Conservation (phyloP, 2,113 vertebrate species). For the Lampris incognitus region DNA sequence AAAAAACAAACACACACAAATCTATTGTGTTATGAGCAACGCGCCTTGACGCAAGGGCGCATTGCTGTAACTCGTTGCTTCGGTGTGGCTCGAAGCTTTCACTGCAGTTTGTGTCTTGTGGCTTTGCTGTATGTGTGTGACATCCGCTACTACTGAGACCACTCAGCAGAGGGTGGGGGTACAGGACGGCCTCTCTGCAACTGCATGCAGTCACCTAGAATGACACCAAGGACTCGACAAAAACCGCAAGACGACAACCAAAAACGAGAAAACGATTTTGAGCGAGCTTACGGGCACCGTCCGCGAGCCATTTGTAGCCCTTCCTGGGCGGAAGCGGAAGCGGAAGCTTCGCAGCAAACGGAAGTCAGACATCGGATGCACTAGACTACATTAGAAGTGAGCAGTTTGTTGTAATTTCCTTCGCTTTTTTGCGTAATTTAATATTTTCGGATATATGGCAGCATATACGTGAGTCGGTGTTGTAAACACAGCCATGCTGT, state of each 20-base stretch:
- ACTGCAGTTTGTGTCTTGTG: not conserved
- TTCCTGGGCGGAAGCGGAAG: too few species aligned
- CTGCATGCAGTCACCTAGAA: slow-evolving; percentile 23
- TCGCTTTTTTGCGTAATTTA: too few species aligned
- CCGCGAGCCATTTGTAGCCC: too few species aligned
- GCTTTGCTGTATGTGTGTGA: slow-evolving; percentile 22
- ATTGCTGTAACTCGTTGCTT: not conserved
- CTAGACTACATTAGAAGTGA: too few species aligned
- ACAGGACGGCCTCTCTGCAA: not conserved
- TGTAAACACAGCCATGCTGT: too few species aligned
- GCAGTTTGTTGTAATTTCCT: too few species aligned
- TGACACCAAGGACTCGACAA: not conserved
- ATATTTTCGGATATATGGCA: too few species aligned
- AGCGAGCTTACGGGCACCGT: not conserved
- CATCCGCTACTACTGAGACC: slow-evolving; percentile 37
- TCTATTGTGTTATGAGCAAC: too few species aligned
- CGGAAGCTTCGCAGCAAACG: too few species aligned
- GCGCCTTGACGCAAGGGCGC: not conserved
- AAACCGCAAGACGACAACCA: not conserved
- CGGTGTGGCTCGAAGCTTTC: not conserved
- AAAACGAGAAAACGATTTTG: not conserved
- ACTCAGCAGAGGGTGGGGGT: slow-evolving; percentile 11
- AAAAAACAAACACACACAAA: not conserved
- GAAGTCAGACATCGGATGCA: too few species aligned
- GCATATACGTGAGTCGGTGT: too few species aligned